phyloP scores from a whole-genome alignment of 2,888 invertebrate genomes.

The Parnassius mnemosyne region DNA sequence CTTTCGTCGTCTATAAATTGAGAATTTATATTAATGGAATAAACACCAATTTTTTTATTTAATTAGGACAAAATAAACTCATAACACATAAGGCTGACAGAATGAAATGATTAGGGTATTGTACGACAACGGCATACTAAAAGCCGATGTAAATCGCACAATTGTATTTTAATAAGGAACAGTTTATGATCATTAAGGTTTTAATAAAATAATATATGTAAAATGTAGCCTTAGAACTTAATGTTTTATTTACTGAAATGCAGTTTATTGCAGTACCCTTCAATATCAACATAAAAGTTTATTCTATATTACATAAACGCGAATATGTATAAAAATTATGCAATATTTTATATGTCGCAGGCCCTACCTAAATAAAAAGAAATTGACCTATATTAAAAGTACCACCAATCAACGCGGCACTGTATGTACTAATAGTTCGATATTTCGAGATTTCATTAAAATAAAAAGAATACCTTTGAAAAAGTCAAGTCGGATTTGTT shows the following conservation, averaged over 20 bases:
- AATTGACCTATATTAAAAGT: constrained; percentile 37
- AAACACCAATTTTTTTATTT: too few species aligned
- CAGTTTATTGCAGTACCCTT: constrained; percentile 55
- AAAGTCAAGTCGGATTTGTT: constrained; percentile 65
- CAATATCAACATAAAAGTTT: constrained; percentile 49
- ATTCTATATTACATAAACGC: constrained; percentile 48
- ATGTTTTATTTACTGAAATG: constrained; percentile 58
- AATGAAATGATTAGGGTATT: too few species aligned
- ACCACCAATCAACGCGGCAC: constrained; percentile 21
- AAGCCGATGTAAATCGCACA: too few species aligned
- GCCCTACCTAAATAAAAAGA: constrained; percentile 37
- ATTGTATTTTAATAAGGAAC: not conserved
- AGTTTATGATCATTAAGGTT: constrained; percentile 16
- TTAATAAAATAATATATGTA: constrained; percentile 50
- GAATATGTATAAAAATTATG: constrained; percentile 48
- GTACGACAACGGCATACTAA: too few species aligned
- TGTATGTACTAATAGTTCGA: constrained; percentile 29
- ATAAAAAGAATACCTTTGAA: constrained; percentile 43
- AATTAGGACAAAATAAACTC: too few species aligned
- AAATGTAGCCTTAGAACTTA: constrained; percentile 67
- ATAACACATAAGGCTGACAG: too few species aligned
- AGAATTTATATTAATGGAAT: too few species aligned
- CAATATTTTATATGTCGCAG: constrained; percentile 37
- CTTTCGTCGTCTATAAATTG: too few species aligned
- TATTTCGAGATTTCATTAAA: constrained; percentile 25